Base-by-base conservation (phyloP, 2,113 vertebrate genomes). In the Macrotus californicus region DNA sequence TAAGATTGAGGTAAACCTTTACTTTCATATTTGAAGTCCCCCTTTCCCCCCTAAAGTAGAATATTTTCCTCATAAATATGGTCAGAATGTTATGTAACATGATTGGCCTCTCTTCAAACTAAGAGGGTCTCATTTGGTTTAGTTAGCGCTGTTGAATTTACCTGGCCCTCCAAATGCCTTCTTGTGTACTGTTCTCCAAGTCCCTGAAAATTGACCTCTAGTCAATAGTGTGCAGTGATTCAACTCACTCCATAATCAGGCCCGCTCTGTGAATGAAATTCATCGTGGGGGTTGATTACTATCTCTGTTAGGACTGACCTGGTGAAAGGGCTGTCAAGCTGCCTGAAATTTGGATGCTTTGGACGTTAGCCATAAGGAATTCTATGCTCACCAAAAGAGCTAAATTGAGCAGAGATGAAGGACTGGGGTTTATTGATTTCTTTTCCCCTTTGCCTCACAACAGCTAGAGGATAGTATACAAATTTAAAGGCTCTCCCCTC, bases 151-250 rank as follows among this genome's bases (percentile, higher is more conserved):
- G 87, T 96, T 97, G 97, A 97, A 97, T 98, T 97, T 59, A 66
- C 87, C 66, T 93, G 36, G 81, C 94, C 39, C 69, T 0, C 75
- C 69, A 88, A 79, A 76, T 93, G 93, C 75, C 95, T 93, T 77
- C 89, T 94, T 97, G 61, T 96, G 87, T 94, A 48, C 91, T 94
- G 89, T 93, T 97, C 90, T 92, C 39, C 82, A 93, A 94, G 96
- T 95, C 89, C 94, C 96, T 97, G 97, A 98, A 97, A 97, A 98
- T 96, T 98, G 98, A 97, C 98, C 97, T 97, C 54, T 0, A 43
- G 87, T 98, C 98, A 96, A 94, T 96, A 97, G 56, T 18, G 89
- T 87, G 94, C 61, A 91, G 93, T 94, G 97, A 96, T 97, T 97
- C 0, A 6, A 96, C 75, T 81, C 80, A 14, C 92, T 97, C 66